Percentiles rank a stretch among this genome's conserved stretches.
Evolutionary conservation across 2,113 vertebrate genomes (phyloP).

Genomic region (Camelus dromedarius): DNA sequence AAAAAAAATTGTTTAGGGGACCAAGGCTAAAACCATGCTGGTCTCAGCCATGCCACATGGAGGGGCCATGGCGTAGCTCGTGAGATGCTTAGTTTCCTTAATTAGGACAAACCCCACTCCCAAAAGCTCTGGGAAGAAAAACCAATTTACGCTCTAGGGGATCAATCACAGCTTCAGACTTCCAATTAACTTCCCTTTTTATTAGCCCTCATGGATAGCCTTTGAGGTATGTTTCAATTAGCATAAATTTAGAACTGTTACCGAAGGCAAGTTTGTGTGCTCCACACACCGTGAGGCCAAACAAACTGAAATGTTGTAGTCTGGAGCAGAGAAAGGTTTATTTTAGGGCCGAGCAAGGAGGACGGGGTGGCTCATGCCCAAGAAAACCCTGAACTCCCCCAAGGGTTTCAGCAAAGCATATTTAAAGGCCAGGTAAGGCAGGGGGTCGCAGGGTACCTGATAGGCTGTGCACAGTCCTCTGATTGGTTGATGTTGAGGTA

Average conservation of each 20-base stretch:
- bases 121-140: not conserved
- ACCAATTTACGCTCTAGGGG: not conserved
- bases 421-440: too few relatives aligned
- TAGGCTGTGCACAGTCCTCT: too few relatives aligned
- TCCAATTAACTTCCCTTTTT: conserved; percentile 56
- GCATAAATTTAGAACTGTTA: not conserved
- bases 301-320: too few relatives aligned
- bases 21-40: not conserved
- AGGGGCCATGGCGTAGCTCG: not conserved
- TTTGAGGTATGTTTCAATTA: conserved; percentile 68
- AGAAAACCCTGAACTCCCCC: too few relatives aligned
- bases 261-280: too few relatives aligned
- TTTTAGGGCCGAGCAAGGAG: too few relatives aligned
- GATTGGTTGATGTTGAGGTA: too few relatives aligned
- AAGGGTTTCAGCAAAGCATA: too few relatives aligned
- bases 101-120: conserved; percentile 27
- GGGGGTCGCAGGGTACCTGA: too few relatives aligned
- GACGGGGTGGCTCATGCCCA: too few relatives aligned
- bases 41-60: not conserved
- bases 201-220: conserved; percentile 37
- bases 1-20: not conserved
- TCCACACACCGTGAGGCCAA: too few relatives aligned
- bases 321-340: too few relatives aligned
- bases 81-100: not conserved
- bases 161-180: conserved; percentile 42